phyloP scores from a whole-genome alignment of 2,113 vertebrate species.

The Heloderma charlesbogerti region DNA sequence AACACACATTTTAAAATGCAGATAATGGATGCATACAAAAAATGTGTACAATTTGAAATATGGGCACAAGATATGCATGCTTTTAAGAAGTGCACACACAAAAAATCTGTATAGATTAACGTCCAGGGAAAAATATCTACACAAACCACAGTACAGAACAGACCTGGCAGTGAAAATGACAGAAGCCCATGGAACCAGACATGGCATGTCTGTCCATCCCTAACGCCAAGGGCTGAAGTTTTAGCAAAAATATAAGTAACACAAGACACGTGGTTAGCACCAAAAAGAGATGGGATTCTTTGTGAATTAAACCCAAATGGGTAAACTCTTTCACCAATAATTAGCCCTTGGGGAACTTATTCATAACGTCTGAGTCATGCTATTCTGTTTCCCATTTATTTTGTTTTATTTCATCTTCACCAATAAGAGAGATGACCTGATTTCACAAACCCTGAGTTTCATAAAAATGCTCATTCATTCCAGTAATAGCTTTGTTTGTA shows the following conservation, averaged over 20 bases:
- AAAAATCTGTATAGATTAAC: too few relatives aligned
- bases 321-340: not conserved
- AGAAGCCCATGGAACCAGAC: too few relatives aligned
- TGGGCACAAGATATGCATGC: too few relatives aligned
- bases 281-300: not conserved
- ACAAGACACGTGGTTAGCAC: not conserved
- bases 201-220: not conserved
- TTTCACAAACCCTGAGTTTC: not conserved
- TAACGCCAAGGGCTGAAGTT: not conserved
- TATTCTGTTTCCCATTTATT: not conserved
- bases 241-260: not conserved
- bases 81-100: too few relatives aligned
- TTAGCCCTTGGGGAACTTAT: not conserved
- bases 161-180: too few relatives aligned
- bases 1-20: too few relatives aligned
- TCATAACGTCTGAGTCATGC: not conserved
- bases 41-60: too few relatives aligned
- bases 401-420: constrained; percentile 12
- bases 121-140: too few relatives aligned
- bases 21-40: too few relatives aligned
- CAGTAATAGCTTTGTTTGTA: not conserved
- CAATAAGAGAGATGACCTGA: not conserved
- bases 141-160: too few relatives aligned
- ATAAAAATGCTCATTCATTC: not conserved
- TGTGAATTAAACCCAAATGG: not conserved